These are phyloP conservation scores for Apostichopus parvimensis DNA, from an alignment of 35 echinoderm and acorn worm species.

Conservation along the genomic window DNA sequence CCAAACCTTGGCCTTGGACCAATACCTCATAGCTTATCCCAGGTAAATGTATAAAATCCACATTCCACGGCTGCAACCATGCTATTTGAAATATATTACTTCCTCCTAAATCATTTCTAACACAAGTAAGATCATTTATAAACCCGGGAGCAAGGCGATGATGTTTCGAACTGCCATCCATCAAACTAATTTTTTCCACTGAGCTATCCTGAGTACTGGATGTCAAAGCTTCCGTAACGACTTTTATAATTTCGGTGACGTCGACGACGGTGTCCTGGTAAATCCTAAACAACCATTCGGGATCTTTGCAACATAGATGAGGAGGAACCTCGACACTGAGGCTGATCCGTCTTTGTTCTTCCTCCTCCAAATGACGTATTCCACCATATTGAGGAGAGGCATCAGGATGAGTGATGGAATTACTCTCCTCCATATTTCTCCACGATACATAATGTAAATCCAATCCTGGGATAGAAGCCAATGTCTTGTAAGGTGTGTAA, in stretches of 20 bases:
- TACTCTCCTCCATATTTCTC: slow-evolving; percentile 64
- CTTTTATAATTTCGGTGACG: slow-evolving; percentile 62
- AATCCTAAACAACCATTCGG: slow-evolving; percentile 89
- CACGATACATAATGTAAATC: slow-evolving; percentile 69
- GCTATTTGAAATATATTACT: slow-evolving; percentile 34
- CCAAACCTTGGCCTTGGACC: slow-evolving; percentile 60
- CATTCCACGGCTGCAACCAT: slow-evolving; percentile 86
- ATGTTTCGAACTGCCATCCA: background rate
- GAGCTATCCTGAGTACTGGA: background rate
- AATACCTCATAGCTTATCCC: slow-evolving; percentile 80
- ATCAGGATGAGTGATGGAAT: slow-evolving; percentile 74
- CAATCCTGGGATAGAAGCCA: slow-evolving; percentile 71
- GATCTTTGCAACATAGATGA: slow-evolving; percentile 90
- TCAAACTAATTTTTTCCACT: too few species aligned
- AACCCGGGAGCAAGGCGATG: slow-evolving; percentile 22
- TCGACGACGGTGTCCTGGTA: slow-evolving; percentile 94
- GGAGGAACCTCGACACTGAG: slow-evolving; percentile 69
- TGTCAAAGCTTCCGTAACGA: slow-evolving; percentile 22
- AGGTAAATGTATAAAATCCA: slow-evolving; percentile 36
- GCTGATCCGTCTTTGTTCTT: slow-evolving; percentile 66
- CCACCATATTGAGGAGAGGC: slow-evolving; percentile 72
- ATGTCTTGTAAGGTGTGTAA: slow-evolving; percentile 93
- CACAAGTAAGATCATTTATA: slow-evolving; percentile 47
- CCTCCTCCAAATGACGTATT: slow-evolving; percentile 63
- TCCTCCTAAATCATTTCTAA: background rate